Evolutionary conservation across 92 coral and sea anemone genomes (phyloP).

Genomic region (Metridium senile): DNA sequence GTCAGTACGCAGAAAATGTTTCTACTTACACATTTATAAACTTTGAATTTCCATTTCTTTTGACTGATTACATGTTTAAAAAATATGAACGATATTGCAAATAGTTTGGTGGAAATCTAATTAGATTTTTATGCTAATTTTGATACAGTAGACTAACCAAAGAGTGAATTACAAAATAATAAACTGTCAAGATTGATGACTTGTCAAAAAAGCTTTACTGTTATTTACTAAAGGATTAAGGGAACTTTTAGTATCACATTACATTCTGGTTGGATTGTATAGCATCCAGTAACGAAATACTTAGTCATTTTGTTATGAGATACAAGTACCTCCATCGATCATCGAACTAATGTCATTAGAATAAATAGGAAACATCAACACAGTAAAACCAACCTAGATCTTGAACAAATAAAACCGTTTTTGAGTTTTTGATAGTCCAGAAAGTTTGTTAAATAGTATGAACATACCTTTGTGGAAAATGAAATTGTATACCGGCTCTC

Average conservation of each 20-base stretch:
- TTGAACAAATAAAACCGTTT: not conserved
- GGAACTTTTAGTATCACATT: constrained; percentile 1
- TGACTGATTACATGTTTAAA: too few relatives aligned
- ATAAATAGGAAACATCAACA: not conserved
- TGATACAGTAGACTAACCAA: not conserved
- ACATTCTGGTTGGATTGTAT: too few relatives aligned
- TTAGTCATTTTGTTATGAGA: not conserved
- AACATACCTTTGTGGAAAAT: not conserved
- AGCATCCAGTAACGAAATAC: not conserved
- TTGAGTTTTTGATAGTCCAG: not conserved
- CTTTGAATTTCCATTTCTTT: too few relatives aligned
- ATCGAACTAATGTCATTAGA: not conserved
- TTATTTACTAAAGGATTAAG: not conserved
- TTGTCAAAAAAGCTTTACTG: not conserved
- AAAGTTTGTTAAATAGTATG: not conserved
- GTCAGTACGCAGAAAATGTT: too few relatives aligned
- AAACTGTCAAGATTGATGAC: not conserved
- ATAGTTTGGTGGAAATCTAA: too few relatives aligned
- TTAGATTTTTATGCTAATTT: not conserved
- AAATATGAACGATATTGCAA: too few relatives aligned
- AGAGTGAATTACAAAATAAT: not conserved
- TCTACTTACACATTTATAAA: too few relatives aligned
- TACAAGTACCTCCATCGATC: not conserved
- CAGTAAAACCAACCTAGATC: not conserved
- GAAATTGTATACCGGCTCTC: not conserved